Percentiles rank a stretch among this genome's conserved stretches.
Evolutionary conservation across 2,113 vertebrate genomes (phyloP).

Genomic region (Malaclemys terrapin): DNA sequence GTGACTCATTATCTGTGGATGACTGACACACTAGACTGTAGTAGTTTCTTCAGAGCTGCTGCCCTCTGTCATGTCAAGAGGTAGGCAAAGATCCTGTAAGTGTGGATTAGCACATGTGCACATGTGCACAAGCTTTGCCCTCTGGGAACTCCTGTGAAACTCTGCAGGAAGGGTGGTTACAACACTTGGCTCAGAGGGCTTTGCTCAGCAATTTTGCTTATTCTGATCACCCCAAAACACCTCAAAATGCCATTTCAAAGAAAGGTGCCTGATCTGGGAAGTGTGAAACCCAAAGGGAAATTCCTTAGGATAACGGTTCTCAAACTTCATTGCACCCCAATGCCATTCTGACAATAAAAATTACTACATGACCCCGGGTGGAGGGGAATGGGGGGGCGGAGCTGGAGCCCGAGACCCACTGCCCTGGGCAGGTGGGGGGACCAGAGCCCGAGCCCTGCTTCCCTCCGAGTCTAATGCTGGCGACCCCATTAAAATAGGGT

Average conservation of each 20-base stretch:
- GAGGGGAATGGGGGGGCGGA: neutral
- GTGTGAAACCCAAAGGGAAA: neutral
- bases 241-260: neutral
- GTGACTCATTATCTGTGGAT: neutral
- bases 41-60: neutral
- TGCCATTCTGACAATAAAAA: too few species aligned
- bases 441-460: too few species aligned
- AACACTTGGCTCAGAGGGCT: neutral
- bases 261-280: neutral
- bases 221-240: neutral
- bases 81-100: neutral
- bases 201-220: neutral
- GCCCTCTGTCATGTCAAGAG: neutral
- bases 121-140: neutral
- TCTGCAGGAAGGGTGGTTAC: neutral
- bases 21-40: neutral
- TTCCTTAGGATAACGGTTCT: neutral
- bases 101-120: neutral
- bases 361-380: fast-evolving
- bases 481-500: too few species aligned
- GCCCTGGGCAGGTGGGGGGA: too few species aligned
- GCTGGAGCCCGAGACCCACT: too few species aligned
- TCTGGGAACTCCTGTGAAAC: neutral
- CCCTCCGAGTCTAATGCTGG: too few species aligned
- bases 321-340: too few species aligned